phyloP scores from a whole-genome alignment of 1,140 invertebrate genomes.

The Pachypsylla venusta region DNA sequence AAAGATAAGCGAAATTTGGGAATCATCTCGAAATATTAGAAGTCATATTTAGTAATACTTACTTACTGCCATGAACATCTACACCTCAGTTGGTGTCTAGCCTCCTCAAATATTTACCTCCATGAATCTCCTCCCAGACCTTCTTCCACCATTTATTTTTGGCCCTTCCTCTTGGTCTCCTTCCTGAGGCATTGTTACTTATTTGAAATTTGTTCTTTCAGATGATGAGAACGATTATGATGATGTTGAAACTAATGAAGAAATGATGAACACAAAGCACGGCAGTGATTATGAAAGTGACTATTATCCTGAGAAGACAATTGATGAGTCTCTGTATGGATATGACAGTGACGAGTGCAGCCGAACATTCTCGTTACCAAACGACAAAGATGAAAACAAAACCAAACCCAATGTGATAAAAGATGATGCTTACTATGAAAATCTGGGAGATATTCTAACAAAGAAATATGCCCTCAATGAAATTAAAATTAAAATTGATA shows the following conservation, averaged over 20 bases:
- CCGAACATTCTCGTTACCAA: background rate
- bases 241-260: background rate
- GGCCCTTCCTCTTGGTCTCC: too few relatives aligned
- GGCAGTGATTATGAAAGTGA: background rate
- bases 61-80: too few relatives aligned
- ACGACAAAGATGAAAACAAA: background rate
- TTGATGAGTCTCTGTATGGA: background rate
- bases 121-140: too few relatives aligned
- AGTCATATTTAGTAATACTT: too few relatives aligned
- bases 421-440: background rate
- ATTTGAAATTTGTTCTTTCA: too few relatives aligned
- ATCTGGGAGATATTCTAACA: background rate
- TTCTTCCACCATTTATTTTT: too few relatives aligned
- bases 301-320: background rate
- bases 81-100: too few relatives aligned
- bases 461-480: background rate
- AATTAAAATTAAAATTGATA: conserved; percentile 7
- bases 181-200: too few relatives aligned
- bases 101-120: too few relatives aligned
- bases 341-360: background rate
- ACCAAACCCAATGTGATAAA: background rate
- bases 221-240: conserved; percentile 12
- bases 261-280: background rate
- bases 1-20: too few relatives aligned
- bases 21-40: too few relatives aligned